phyloP scores from a whole-genome alignment of 2,888 invertebrate species.

The Ectropis crepuscularia region DNA sequence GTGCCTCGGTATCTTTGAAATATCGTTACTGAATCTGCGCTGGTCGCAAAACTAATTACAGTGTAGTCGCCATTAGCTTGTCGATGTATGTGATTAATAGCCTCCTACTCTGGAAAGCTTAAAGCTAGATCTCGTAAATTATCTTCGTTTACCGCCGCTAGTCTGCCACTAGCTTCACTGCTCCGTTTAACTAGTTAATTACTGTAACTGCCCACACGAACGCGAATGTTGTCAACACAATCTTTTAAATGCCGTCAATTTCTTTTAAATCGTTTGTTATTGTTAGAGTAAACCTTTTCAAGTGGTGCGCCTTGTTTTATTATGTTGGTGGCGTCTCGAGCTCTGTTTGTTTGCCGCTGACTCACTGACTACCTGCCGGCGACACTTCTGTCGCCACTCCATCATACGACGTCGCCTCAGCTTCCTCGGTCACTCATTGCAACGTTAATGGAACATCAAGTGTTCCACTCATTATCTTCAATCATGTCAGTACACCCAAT shows the following conservation, averaged over 20 bases:
- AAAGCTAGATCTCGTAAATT: slow-evolving; percentile 60
- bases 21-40: slow-evolving; percentile 60
- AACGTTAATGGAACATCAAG: slow-evolving; percentile 72
- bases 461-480: slow-evolving; percentile 60
- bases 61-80: slow-evolving; percentile 63
- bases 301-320: slow-evolving; percentile 31
- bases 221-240: slow-evolving; percentile 44
- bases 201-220: slow-evolving; percentile 48
- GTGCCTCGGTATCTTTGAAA: slow-evolving; percentile 55
- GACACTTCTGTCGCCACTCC: slow-evolving; percentile 69
- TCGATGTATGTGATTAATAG: slow-evolving; percentile 68
- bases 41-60: slow-evolving; percentile 64
- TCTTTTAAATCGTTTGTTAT: slow-evolving; percentile 37
- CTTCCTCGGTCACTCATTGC: slow-evolving; percentile 72
- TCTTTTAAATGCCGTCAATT: slow-evolving; percentile 28
- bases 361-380: slow-evolving; percentile 76
- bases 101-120: slow-evolving; percentile 57
- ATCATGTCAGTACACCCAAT: slow-evolving; percentile 59
- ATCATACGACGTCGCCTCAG: slow-evolving; percentile 69
- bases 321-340: slow-evolving; percentile 49
- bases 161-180: slow-evolving; percentile 53
- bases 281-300: slow-evolving; percentile 25
- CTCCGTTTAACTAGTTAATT: slow-evolving; percentile 48
- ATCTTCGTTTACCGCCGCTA: slow-evolving; percentile 54
- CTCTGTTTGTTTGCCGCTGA: slow-evolving; percentile 61